Evolutionary conservation across 2,113 vertebrate species (phyloP), one percentile per base, ranked within the genome.

Genomic region (Cyanoramphus novaezelandiae): DNA sequence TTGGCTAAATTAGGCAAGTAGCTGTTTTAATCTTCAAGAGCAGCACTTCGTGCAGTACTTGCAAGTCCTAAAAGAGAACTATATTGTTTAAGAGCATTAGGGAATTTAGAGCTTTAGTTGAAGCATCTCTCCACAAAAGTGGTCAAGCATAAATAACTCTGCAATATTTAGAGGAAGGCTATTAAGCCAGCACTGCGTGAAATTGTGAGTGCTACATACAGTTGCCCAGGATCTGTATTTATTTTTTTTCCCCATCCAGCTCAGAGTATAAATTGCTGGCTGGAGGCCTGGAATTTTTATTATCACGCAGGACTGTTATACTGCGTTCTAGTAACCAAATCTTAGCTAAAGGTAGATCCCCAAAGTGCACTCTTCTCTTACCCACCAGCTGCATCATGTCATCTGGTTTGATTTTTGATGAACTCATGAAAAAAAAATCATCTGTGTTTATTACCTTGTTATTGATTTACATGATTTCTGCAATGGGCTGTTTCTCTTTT

Each of bases 1-100:
- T 94, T 75, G 23, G 81, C 94, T 92, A 86, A 97, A 97, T 94
- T 94, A 95, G 82, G 74, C 90, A 97, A 95, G 82, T 88, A 96
- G 82, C 89, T 96, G 76, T 95, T 95, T 95, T 92, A 92, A 78
- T 90, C 81, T 95, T 93, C 44, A 94, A 82, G 71, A 93, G 75
- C 81, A 88, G 67, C 88, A 87, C 89, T 93, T 92, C 70, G 93
- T 90, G 80, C 80, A 82, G 83, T 86, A 71, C 72, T 77, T 62
- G 74, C 72, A 85, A 82, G 67, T 46, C 82, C 67, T 93, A 91
- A 96, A 92, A 93, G 85, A 87, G 57, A 88, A 93, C 78, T 43
- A 65, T 83, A 55, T 47, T 39, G 81, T 82, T 92, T 87, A 68
- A 94, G 91, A 95, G 88, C 92, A 71, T 74, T 29, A 47, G 70